phyloP scores from a whole-genome alignment of 1,140 invertebrate genomes.

The Zaprionus capensis region DNA sequence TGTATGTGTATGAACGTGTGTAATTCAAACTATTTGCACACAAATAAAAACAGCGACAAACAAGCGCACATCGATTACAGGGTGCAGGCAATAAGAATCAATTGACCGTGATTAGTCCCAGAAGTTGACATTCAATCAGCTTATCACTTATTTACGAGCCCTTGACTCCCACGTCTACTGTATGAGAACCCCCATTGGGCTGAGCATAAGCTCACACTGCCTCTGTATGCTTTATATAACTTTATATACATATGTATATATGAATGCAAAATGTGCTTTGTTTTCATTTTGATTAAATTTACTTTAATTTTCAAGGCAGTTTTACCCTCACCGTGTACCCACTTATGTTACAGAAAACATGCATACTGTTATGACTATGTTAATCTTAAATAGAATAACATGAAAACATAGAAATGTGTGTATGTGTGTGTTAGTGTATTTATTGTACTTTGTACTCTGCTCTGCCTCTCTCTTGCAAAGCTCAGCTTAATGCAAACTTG shows the following conservation, averaged over 20 bases:
- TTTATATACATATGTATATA: not conserved
- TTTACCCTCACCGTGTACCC: not conserved
- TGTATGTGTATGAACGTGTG: conserved; percentile 7
- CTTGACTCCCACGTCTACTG: conserved; percentile 15
- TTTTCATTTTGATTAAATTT: not conserved
- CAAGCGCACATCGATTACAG: conserved; percentile 40
- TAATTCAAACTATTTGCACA: conserved; percentile 21
- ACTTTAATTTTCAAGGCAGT: not conserved
- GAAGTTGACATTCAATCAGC: conserved; percentile 20
- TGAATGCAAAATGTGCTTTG: not conserved
- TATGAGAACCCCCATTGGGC: not conserved
- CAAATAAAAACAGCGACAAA: conserved; percentile 3
- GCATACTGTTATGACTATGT: conserved; percentile 1
- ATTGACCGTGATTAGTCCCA: conserved; percentile 51
- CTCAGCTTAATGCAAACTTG: conserved; percentile 44
- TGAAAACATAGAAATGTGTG: conserved; percentile 3
- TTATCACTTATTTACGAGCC: conserved; percentile 40
- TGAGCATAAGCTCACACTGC: not conserved
- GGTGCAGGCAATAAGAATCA: conserved; percentile 39
- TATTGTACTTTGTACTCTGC: conserved; percentile 64
- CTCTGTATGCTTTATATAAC: conserved; percentile 5
- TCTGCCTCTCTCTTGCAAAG: conserved; percentile 36
- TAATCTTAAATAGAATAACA: not conserved
- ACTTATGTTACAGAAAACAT: not conserved
- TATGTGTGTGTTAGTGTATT: conserved; percentile 27